Percentiles rank a stretch among this genome's conserved stretches.
phyloP scores from a whole-genome alignment of 2,113 vertebrate species.

The Chroicocephalus ridibundus region DNA sequence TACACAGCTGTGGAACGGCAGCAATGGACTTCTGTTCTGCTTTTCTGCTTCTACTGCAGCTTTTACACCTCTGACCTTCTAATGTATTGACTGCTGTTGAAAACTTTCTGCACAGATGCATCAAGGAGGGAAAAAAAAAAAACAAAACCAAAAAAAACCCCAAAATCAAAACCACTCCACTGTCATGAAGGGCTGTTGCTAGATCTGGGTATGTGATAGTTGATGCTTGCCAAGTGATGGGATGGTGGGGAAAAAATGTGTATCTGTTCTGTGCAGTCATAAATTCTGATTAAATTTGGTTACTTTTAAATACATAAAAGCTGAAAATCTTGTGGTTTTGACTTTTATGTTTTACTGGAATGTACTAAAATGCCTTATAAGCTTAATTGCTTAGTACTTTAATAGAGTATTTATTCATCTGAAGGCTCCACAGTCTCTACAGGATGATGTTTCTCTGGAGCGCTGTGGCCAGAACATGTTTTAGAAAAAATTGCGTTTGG shows the following conservation, averaged over 20 bases:
- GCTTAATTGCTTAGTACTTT: not conserved
- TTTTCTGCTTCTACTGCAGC: not conserved
- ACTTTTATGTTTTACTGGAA: not conserved
- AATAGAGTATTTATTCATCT: not conserved
- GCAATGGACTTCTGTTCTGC: not conserved
- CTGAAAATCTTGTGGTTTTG: not conserved
- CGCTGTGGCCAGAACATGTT: not conserved
- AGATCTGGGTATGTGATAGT: not conserved
- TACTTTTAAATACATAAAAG: not conserved
- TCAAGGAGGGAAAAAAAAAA: not conserved
- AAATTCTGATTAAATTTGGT: not conserved
- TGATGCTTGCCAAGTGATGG: not conserved
- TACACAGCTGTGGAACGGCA: slow-evolving; percentile 10
- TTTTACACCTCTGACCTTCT: slow-evolving; percentile 19
- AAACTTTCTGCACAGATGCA: not conserved
- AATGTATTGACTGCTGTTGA: not conserved
- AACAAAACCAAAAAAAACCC: too few relatives aligned
- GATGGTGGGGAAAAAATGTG: not conserved
- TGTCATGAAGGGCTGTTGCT: not conserved
- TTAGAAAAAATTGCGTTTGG: not conserved
- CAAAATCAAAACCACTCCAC: not conserved
- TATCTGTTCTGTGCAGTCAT: not conserved
- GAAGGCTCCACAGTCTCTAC: not conserved
- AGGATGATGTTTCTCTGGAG: not conserved
- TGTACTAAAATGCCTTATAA: not conserved